phyloP scores from a whole-genome alignment of 2,797 vertebrate genomes.

The Pygocentrus nattereri region DNA sequence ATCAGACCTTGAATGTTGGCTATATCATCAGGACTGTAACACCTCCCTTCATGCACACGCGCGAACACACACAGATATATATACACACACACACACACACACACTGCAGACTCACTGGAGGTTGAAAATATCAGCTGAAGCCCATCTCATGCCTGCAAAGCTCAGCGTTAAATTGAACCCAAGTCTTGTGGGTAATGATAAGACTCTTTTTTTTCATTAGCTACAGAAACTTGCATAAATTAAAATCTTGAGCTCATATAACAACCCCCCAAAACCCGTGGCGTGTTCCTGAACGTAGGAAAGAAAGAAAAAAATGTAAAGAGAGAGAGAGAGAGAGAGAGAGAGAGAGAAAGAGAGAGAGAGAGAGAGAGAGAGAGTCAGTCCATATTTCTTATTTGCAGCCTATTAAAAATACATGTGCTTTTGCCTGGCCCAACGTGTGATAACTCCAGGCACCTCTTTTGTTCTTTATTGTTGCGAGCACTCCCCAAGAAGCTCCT shows the following conservation, averaged over 20 bases:
- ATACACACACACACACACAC: slow-evolving; percentile 40
- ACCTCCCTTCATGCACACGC: slow-evolving; percentile 9
- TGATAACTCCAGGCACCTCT: slow-evolving; percentile 70
- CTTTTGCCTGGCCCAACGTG: slow-evolving; percentile 55
- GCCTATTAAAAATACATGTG: slow-evolving; percentile 77
- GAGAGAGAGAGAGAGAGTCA: background rate
- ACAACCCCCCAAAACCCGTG: slow-evolving; percentile 26
- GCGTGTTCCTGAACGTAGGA: background rate
- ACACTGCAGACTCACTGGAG: slow-evolving; percentile 40
- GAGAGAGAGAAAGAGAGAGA: slow-evolving; percentile 45
- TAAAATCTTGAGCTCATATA: slow-evolving; percentile 64
- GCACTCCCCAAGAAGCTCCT: slow-evolving; percentile 68
- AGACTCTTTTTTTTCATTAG: slow-evolving; percentile 54
- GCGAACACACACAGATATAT: slow-evolving; percentile 27
- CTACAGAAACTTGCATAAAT: slow-evolving; percentile 64
- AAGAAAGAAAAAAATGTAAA: background rate
- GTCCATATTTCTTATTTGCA: slow-evolving; percentile 73
- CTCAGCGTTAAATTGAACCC: slow-evolving; percentile 62
- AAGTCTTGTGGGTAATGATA: slow-evolving; percentile 65
- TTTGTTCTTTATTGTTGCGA: slow-evolving; percentile 76
- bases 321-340: background rate
- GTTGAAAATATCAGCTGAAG: slow-evolving; percentile 62
- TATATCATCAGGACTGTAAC: slow-evolving; percentile 37
- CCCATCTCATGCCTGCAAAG: slow-evolving; percentile 51
- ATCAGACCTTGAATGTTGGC: slow-evolving; percentile 39